phyloP scores from a whole-genome alignment of 2,888 invertebrate genomes.

The Argynnis bischoffii region DNA sequence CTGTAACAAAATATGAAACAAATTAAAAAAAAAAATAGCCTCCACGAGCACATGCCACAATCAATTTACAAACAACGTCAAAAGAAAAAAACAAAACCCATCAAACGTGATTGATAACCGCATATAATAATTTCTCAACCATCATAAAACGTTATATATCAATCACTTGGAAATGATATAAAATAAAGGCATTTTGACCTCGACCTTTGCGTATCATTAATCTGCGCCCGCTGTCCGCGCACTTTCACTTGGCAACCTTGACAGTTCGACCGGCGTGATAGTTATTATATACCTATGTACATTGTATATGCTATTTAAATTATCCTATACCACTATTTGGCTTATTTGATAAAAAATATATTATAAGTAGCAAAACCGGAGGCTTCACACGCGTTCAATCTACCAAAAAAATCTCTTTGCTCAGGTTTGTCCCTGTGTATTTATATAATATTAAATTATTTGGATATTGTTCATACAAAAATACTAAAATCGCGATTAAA shows the following conservation, averaged over 20 bases:
- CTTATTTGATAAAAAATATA: too few species aligned
- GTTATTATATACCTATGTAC: constrained; percentile 1
- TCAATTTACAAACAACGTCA: constrained; percentile 23
- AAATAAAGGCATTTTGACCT: constrained; percentile 45
- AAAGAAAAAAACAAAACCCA: neutral
- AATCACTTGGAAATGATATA: constrained; percentile 34
- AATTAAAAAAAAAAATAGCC: neutral
- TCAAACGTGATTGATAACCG: constrained; percentile 27
- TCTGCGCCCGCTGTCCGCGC: constrained; percentile 39
- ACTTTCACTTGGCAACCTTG: constrained; percentile 34
- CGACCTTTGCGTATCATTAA: constrained; percentile 53
- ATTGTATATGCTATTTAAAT: neutral
- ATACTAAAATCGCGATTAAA: too few species aligned
- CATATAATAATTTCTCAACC: constrained; percentile 35
- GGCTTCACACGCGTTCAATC: too few species aligned
- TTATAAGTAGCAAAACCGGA: too few species aligned
- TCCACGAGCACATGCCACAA: neutral
- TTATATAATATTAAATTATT: too few species aligned
- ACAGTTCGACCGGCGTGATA: constrained; percentile 23
- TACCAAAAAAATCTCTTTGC: too few species aligned
- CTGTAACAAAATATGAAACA: neutral
- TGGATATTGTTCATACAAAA: too few species aligned
- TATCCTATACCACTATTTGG: neutral
- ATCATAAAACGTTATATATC: constrained; percentile 33
- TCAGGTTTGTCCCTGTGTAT: too few species aligned